phyloP scores from a whole-genome alignment of 2,113 vertebrate species.

The Ivindomyrus marchei region DNA sequence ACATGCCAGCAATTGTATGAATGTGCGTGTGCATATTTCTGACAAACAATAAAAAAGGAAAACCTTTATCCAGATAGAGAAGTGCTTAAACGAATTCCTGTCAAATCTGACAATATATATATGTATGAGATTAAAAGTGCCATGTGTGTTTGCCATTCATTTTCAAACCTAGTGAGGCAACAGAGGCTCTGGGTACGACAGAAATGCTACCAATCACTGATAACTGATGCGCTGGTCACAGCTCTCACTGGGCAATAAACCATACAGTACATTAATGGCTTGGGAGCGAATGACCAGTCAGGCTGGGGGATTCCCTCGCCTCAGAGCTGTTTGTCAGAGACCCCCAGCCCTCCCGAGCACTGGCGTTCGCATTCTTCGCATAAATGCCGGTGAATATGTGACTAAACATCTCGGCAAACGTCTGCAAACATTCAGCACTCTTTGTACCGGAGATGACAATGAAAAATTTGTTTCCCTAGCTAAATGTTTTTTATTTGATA shows the following conservation, averaged over 20 bases:
- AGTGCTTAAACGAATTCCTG: background rate
- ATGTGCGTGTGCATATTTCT: background rate
- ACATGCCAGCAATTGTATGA: background rate
- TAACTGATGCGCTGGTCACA: background rate
- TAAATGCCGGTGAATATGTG: background rate
- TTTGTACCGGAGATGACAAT: background rate
- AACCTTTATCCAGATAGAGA: background rate
- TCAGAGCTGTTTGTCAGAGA: background rate
- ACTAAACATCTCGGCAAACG: background rate
- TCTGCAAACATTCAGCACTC: background rate
- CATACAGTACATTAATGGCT: background rate
- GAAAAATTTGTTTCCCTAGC: background rate
- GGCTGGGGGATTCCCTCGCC: background rate
- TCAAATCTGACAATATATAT: background rate
- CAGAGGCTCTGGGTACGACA: background rate
- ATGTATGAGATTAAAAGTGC: background rate
- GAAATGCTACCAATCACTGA: background rate
- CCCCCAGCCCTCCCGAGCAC: background rate
- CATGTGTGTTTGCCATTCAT: background rate
- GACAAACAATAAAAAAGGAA: background rate
- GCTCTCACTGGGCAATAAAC: background rate
- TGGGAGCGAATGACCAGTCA: background rate
- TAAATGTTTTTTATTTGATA: background rate
- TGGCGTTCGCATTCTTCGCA: background rate
- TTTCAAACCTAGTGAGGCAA: background rate